Evolutionary conservation across 2,888 invertebrate species (phyloP).

Genomic region (Cryptophagus acutangulus): DNA sequence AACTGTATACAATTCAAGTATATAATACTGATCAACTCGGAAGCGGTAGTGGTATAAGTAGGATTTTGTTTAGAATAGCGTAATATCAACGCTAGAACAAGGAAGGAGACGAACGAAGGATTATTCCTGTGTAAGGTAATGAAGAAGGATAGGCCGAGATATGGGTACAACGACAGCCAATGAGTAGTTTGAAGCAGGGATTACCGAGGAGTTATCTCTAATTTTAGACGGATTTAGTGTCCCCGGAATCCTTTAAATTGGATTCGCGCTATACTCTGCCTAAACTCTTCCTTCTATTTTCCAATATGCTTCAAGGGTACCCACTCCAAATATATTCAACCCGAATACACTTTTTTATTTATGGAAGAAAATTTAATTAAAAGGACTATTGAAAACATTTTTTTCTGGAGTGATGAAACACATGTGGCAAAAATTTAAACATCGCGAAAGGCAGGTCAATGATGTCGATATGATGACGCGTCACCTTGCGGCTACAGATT

Average conservation of each 20-base stretch:
- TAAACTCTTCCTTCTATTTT: too few relatives aligned
- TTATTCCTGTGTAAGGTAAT: conserved; percentile 31
- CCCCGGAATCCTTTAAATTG: conserved; percentile 55
- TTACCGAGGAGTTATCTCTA: conserved; percentile 54
- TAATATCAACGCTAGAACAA: conserved; percentile 30
- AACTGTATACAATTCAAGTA: too few relatives aligned
- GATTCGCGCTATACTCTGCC: conserved; percentile 43
- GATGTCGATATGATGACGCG: conserved; percentile 50
- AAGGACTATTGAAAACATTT: too few relatives aligned
- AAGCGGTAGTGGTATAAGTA: too few relatives aligned
- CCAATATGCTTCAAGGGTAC: too few relatives aligned
- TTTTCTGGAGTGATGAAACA: too few relatives aligned
- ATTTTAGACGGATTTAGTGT: conserved; percentile 55
- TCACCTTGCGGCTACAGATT: conserved; percentile 49
- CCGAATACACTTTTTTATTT: too few relatives aligned
- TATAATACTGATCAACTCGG: too few relatives aligned
- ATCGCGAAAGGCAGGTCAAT: conserved; percentile 44
- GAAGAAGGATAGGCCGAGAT: conserved; percentile 42
- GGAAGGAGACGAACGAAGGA: conserved; percentile 24
- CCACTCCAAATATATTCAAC: too few relatives aligned
- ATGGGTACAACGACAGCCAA: conserved; percentile 43
- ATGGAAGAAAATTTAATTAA: too few relatives aligned
- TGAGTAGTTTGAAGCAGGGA: conserved; percentile 44
- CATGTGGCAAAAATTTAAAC: too few relatives aligned
- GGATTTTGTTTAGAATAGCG: conserved; percentile 24